phyloP scores from a whole-genome alignment of 53 echinoderm and acorn worm species.

The Paracentrotus lividus region DNA sequence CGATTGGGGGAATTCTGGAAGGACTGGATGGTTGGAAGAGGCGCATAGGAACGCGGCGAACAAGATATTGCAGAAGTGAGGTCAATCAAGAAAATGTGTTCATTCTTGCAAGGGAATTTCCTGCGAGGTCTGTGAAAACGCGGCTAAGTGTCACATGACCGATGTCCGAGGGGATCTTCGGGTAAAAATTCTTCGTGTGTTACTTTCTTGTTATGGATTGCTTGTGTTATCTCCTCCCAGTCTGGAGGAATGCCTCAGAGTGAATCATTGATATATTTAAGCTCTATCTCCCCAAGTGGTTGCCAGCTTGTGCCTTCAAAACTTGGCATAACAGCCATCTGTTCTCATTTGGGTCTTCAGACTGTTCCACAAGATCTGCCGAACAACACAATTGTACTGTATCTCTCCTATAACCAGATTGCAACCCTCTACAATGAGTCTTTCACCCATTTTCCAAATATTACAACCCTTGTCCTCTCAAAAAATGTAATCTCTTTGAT shows the following conservation, averaged over 20 bases:
- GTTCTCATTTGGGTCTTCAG: not conserved
- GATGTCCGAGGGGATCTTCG: too few species aligned
- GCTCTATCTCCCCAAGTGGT: not conserved
- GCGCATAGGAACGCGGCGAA: too few species aligned
- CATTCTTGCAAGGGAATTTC: too few species aligned
- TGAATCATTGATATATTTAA: not conserved
- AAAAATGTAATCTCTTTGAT: not conserved
- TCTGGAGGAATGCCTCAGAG: not conserved
- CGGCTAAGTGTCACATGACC: too few species aligned
- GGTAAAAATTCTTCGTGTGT: not conserved
- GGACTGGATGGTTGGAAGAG: too few species aligned
- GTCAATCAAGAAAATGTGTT: too few species aligned
- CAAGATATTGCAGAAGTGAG: too few species aligned
- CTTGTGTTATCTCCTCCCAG: not conserved
- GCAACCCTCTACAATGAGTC: not conserved
- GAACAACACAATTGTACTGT: not conserved
- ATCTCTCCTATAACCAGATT: conserved; percentile 14
- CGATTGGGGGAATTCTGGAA: too few species aligned
- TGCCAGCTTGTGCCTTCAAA: not conserved
- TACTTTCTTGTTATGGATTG: not conserved
- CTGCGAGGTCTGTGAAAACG: too few species aligned
- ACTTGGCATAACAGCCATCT: not conserved
- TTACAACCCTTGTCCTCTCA: not conserved
- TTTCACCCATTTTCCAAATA: not conserved
- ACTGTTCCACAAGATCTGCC: conserved; percentile 37